Base-by-base conservation (phyloP, 2,797 vertebrate genomes). In the Pygocentrus nattereri region DNA sequence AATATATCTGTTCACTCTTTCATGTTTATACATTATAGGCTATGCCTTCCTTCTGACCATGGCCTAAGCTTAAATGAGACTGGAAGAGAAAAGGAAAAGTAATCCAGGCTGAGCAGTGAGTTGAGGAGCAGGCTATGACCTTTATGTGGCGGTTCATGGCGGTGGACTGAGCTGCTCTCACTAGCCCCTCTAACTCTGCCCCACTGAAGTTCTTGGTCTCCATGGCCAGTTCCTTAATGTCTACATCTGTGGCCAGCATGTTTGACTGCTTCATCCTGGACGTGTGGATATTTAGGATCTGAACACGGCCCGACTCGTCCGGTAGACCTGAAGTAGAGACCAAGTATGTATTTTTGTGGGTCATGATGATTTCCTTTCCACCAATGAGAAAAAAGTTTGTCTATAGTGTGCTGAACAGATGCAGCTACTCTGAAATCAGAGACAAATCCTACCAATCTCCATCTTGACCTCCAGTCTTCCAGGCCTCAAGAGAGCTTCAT, bases 111-210 rank as follows among this genome's bases (percentile, higher is more conserved):
- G 8, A 44, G 41, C 41, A 44, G 8, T 44, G 38, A 38, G 38
- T 38, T 38, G 38, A 34, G n/a, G 16, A n/a, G 5, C 30, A 11
- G 38, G 23, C 64, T 64, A 85, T 93, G 87, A 98, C 98, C 97
- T 98, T 98, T 80, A 99, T 99, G 83, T 98, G 98, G 34, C 98
- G 94, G 93, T 98, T 98, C 98, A 99, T 99, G 75, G 98, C 98
- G 0, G 97, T 98, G 78, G 98, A 98, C 88, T 98, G 98, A 0
- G 97, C 98, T 1, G 97, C 98, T 76, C 97, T 93, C 85, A 98
- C 97, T 52, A 98, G 93, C 2, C 98, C 98, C 85, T 98, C 98
- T 85, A 98, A 90, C 76, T 99, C 98, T 0, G 98, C 98, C 0
- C 98, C 98, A 34, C 97, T 98, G 93, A 94, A 99, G 89, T 99